Base-by-base conservation (phyloP, 2,888 invertebrate species). In the Drosophila cyrtoloma region DNA sequence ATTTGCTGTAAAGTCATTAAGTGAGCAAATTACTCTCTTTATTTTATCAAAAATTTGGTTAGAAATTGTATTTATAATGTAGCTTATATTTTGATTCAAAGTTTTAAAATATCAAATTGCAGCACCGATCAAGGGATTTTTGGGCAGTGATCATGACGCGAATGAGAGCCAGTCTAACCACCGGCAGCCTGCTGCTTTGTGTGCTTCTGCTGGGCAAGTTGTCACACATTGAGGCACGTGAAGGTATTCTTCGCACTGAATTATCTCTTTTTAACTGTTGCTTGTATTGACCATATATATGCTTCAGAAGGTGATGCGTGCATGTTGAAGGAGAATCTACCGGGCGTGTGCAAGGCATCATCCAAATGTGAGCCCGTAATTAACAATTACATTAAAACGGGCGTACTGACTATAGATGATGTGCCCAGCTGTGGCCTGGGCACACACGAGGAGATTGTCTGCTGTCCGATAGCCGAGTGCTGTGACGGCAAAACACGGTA, bases 361-460 rank as follows among this genome's bases (percentile, higher is more conserved):
- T 70, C 81, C 5, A 62, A 81, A 26, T 93, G 92, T 57, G 78
- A 75, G 33, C 70, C 68, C 7, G 19, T 74, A 53, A 44, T 76
- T 72, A 65, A 72, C 1, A 68, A 81, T 3, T 80, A 79, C 6
- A 73, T 93, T 12, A 71, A 71, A 28, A 51, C 67, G 1, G 75
- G 76, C 0, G 62, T 53, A 37, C 71, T 92, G 19, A 71, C 50
- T 1, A n/a, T 39, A 0, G n/a, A 28, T 0, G 81, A 91, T 4
- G 75, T 92, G 16, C 80, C 84, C 12, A 73, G 61, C n/a, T 93
- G 93, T 69, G 87, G 90, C 1, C 84, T 91, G 28, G 61, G 68
- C 3, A 16, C 68, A 2, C 56, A 28, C 14, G 85, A 86, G 33
- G 92, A 92, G 74, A 81, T 92, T 9, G 79, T 92, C 10, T 92